Evolutionary conservation across 2,888 invertebrate genomes (phyloP).

Genomic region (Brachyopa scutellaris): DNA sequence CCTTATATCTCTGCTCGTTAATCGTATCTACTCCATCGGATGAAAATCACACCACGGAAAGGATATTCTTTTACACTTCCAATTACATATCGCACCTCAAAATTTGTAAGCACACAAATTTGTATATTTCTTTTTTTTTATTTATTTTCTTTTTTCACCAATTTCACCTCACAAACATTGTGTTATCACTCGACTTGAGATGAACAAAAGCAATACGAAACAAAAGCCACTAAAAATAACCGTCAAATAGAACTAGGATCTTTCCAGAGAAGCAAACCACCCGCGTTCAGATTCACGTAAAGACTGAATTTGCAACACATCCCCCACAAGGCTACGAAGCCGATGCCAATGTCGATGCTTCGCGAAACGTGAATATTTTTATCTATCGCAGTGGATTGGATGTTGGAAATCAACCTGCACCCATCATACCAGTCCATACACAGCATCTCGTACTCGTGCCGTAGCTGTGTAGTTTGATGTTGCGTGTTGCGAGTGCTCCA

Average conservation of each 20-base stretch:
- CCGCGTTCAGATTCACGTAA: slow-evolving; percentile 61
- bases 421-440: slow-evolving; percentile 50
- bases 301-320: slow-evolving; percentile 61
- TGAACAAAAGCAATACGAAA: not conserved
- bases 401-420: slow-evolving; percentile 45
- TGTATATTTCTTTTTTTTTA: not conserved
- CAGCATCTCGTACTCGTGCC: not conserved
- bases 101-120: not conserved
- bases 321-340: slow-evolving; percentile 49
- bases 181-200: slow-evolving; percentile 32
- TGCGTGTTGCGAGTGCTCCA: slow-evolving; percentile 28
- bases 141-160: slow-evolving; percentile 1
- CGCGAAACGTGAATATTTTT: too few relatives aligned
- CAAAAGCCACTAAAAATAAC: slow-evolving; percentile 4
- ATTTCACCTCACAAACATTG: slow-evolving; percentile 29
- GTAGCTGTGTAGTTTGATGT: slow-evolving; percentile 41
- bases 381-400: slow-evolving; percentile 36
- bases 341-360: too few relatives aligned
- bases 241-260: not conserved
- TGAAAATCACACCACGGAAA: slow-evolving; percentile 19
- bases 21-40: slow-evolving; percentile 11
- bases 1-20: too few relatives aligned
- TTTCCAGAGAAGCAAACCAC: slow-evolving; percentile 39
- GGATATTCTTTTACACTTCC: slow-evolving; percentile 6
- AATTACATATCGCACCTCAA: slow-evolving; percentile 8